Evolutionary conservation across 2,797 vertebrate species (phyloP).

Genomic region (Furcifer pardalis): DNA sequence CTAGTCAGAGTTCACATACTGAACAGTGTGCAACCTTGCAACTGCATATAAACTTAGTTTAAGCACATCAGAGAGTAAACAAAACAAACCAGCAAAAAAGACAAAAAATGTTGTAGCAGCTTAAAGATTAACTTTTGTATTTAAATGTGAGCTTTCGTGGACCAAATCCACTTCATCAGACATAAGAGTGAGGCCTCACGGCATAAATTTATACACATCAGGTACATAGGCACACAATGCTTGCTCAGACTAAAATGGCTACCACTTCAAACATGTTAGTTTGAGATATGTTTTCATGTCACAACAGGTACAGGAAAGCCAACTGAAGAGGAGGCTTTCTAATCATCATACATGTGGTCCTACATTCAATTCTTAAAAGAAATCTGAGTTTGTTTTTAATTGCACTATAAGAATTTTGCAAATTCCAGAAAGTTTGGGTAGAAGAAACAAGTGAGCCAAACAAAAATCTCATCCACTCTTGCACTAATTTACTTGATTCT

Average conservation of each 20-base stretch:
- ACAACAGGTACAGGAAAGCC: not conserved
- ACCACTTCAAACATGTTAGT: too few relatives aligned
- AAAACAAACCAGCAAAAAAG: too few relatives aligned
- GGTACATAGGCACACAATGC: too few relatives aligned
- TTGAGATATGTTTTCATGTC: not conserved
- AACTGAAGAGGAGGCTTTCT: not conserved
- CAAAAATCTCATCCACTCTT: not conserved
- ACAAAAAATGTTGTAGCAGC: too few relatives aligned
- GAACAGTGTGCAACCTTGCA: not conserved
- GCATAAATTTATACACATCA: too few relatives aligned
- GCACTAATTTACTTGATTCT: not conserved
- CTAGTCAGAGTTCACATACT: not conserved
- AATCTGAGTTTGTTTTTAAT: not conserved
- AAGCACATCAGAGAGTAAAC: too few relatives aligned
- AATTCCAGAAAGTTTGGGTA: not conserved
- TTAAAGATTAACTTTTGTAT: too few relatives aligned
- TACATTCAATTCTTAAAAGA: not conserved
- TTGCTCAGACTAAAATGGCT: too few relatives aligned
- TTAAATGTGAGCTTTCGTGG: too few relatives aligned
- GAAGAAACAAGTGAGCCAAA: not conserved
- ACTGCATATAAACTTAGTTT: too few relatives aligned
- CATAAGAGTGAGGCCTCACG: too few relatives aligned
- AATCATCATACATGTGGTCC: not conserved
- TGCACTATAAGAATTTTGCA: not conserved
- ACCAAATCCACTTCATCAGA: too few relatives aligned